Evolutionary conservation across 1,140 invertebrate species (phyloP), one percentile per base, ranked within the genome.

Genomic region (Pogonognathellus flavescens): DNA sequence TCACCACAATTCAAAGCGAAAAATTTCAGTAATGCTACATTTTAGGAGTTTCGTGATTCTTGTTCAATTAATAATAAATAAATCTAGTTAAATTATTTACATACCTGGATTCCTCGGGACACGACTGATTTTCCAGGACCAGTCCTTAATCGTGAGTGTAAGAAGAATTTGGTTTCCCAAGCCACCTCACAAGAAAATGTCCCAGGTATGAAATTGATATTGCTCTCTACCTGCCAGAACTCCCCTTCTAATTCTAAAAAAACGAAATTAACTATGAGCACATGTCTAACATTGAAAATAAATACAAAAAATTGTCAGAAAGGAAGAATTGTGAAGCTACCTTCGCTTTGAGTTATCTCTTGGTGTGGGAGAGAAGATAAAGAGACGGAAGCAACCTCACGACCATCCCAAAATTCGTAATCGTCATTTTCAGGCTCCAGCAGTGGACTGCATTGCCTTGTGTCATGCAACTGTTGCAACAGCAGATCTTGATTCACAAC

Each of bases 401-500:
- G 20, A 4, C 16, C 50, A 22, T 89, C 90, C 92, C 91, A 86
- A 31, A 86, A 80, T 9, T 86, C 92, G 80, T 93, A 90, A 85
- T 93, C 93, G 76, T 94, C 93, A 86, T 91, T 92, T 87, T 95
- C 94, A 10, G 94, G 92, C 87, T 96, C 95, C 6, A 96, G 90
- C 0, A 96, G 90, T 3, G 90, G 88, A 89, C 95, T 93, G 89
- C 95, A 96, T 83, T 92, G 93, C n/a, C 93, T 91, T 1, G 94
- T 95, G 85, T 95, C 93, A 89, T 95, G 92, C 31, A 96, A 90
- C 86, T 93, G 93, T 89, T 94, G 92, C 0, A 96, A 90, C 10
- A 96, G 90, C 59, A 96, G 89, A 85, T 93, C 93, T 90, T 95
- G 95, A 90, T 95, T 96, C 0, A 96, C 94, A 86, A 92, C 91